These are phyloP conservation scores for Cataglyphis albicans DNA, from an alignment of 2,888 invertebrate species.

Conservation along the genomic window DNA sequence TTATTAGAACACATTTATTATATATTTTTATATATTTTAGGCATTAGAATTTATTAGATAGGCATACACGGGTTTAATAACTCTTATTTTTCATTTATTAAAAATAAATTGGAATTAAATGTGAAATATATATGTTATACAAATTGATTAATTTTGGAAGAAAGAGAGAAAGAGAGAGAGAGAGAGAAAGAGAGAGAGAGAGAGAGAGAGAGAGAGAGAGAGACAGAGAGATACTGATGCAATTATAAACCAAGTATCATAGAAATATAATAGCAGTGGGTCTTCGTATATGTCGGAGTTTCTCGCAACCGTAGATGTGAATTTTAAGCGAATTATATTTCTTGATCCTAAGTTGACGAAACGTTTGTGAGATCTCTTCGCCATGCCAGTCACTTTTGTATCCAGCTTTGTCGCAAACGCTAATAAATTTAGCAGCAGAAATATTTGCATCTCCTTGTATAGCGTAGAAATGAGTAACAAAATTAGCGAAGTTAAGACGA, in stretches of 20 bases:
- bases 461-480: constrained; percentile 21
- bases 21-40: not conserved
- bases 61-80: not conserved
- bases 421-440: constrained; percentile 47
- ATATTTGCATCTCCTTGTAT: constrained; percentile 27
- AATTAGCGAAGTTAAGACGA: constrained; percentile 6
- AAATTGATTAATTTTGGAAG: constrained; percentile 1
- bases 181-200: not conserved
- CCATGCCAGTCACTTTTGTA: constrained; percentile 9
- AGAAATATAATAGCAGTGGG: constrained; percentile 8
- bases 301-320: constrained; percentile 27
- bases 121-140: not conserved
- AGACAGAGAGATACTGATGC: not conserved
- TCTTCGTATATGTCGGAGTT: constrained; percentile 18
- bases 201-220: not conserved
- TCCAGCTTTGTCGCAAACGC: constrained; percentile 21
- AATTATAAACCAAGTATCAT: constrained; percentile 25
- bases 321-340: constrained; percentile 39
- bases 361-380: constrained; percentile 36
- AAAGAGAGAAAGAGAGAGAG: not conserved
- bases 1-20: not conserved
- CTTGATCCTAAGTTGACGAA: constrained; percentile 36
- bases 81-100: not conserved
- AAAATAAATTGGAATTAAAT: not conserved
- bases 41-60: not conserved